Evolutionary conservation across 2,797 vertebrate species (phyloP).

Genomic region (Momotus momota): DNA sequence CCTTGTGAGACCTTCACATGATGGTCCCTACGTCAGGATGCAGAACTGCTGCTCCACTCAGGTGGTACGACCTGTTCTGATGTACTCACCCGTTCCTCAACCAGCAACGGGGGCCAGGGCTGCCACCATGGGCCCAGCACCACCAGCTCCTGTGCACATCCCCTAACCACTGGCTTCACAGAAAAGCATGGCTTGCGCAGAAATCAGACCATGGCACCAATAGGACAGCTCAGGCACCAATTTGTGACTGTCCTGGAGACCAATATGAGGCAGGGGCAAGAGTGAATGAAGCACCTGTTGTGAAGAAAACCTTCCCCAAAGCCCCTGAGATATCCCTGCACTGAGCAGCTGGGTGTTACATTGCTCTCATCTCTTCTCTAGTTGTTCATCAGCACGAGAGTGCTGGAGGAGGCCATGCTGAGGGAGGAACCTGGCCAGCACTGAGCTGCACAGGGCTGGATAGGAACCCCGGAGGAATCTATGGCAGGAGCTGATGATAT

Average conservation of each 20-base stretch:
- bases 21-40: rapidly evolving
- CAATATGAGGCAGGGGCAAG: not conserved
- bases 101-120: not conserved
- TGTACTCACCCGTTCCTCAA: conserved; percentile 31
- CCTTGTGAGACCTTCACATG: not conserved
- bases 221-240: not conserved
- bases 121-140: not conserved
- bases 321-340: not conserved
- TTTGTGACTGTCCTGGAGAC: not conserved
- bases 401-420: not conserved
- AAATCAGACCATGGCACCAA: not conserved
- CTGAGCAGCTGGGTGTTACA: not conserved
- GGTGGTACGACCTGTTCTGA: not conserved
- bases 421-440: not conserved
- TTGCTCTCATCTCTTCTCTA: not conserved
- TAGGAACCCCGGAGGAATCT: not conserved
- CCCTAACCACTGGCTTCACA: not conserved
- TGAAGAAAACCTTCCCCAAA: not conserved
- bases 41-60: not conserved
- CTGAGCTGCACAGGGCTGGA: not conserved
- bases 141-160: not conserved
- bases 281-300: not conserved
- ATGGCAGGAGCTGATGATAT: not conserved
- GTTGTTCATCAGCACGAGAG: not conserved
- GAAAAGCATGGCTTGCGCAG: not conserved